Conservation (phyloP, 2,888 invertebrate genomes). For the Keiferia lycopersicella region DNA sequence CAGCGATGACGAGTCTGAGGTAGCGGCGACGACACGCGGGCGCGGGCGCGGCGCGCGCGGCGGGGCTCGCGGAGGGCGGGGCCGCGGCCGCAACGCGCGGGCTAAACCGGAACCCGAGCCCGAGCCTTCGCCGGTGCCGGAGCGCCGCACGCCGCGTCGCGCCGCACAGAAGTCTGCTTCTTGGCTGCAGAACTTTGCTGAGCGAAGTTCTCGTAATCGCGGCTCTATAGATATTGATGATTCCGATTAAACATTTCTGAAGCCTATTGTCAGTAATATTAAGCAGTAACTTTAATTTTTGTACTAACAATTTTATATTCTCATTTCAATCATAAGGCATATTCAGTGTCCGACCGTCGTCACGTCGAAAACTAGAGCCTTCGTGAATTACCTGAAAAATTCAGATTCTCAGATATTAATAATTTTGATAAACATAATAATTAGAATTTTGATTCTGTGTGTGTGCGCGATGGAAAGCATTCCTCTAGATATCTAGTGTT, state of each 20-base stretch:
- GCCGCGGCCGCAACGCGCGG: constrained; percentile 45
- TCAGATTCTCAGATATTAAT: too few species aligned
- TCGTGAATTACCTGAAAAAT: too few species aligned
- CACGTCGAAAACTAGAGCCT: too few species aligned
- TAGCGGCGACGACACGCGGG: constrained; percentile 34
- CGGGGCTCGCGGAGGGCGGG: constrained; percentile 37
- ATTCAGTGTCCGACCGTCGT: too few species aligned
- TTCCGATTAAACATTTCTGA: constrained; percentile 51
- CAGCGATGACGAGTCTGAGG: constrained; percentile 58
- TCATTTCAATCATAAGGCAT: background rate
- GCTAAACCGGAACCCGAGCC: constrained; percentile 51
- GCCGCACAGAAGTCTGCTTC: constrained; percentile 61
- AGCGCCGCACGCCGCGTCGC: constrained; percentile 69
- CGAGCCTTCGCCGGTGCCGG: constrained; percentile 40
- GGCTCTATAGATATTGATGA: constrained; percentile 65
- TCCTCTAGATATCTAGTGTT: background rate
- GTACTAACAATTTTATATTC: background rate
- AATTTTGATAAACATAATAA: too few species aligned
- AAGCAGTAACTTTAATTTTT: background rate
- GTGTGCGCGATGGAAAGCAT: background rate
- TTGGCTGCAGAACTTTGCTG: constrained; percentile 56
- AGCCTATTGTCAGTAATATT: background rate
- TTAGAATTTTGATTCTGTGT: background rate
- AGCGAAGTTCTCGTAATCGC: constrained; percentile 47
- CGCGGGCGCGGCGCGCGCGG: constrained; percentile 45